phyloP scores from a whole-genome alignment of 2,797 vertebrate genomes.

The Sebastes hubbsi region DNA sequence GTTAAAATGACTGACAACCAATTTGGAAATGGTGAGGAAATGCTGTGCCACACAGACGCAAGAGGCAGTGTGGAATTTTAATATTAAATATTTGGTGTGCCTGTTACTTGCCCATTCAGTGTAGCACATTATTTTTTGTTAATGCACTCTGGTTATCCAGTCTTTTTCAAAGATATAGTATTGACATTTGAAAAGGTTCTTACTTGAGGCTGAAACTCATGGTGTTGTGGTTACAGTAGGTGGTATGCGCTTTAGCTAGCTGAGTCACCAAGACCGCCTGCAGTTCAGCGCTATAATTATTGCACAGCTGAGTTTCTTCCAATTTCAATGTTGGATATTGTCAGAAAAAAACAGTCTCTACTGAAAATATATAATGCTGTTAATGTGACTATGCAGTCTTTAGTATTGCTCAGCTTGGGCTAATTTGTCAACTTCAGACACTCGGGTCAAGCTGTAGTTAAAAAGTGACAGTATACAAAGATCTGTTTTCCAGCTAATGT shows the following conservation, averaged over 20 bases:
- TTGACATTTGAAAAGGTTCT: constrained; percentile 9
- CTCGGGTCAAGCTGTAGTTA: neutral
- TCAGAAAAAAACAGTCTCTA: constrained; percentile 1
- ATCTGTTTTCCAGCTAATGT: neutral
- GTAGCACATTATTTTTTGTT: neutral
- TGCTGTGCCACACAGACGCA: fast-evolving
- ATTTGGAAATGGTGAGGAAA: neutral
- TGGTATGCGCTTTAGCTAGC: constrained; percentile 25
- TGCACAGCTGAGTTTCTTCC: constrained; percentile 31
- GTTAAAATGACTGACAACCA: neutral
- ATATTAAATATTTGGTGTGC: neutral
- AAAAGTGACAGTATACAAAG: too few relatives aligned
- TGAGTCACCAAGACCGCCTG: constrained; percentile 42
- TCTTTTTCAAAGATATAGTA: neutral
- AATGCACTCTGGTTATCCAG: neutral
- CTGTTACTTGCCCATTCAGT: neutral
- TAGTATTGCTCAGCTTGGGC: neutral
- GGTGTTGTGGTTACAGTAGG: constrained; percentile 2
- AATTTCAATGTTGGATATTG: constrained; percentile 2
- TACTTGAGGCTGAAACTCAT: neutral
- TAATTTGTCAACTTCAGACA: neutral
- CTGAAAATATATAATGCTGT: neutral
- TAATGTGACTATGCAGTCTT: neutral
- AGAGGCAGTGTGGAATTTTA: neutral
- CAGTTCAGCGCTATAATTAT: constrained; percentile 45